These are phyloP conservation scores for Schizopygopsis malacanthus DNA, from an alignment of 2,797 vertebrate species.

Conservation along the genomic window DNA sequence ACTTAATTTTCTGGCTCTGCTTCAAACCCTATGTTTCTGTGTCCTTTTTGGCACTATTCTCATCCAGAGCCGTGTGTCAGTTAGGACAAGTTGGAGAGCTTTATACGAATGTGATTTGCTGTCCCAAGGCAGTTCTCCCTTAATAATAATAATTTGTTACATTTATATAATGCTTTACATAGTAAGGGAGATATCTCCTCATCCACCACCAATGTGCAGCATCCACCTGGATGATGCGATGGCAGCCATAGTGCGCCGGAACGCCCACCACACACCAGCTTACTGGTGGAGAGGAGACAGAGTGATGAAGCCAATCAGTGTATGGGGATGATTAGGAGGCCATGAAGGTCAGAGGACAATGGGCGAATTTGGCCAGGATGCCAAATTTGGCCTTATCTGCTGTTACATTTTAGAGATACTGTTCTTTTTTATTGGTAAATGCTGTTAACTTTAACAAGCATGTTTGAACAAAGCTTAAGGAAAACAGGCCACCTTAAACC, in stretches of 20 bases:
- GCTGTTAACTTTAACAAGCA: neutral
- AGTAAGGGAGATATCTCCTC: too few species aligned
- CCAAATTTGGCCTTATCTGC: neutral
- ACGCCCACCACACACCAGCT: too few species aligned
- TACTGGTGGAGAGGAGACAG: too few species aligned
- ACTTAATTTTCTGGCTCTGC: neutral
- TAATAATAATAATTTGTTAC: too few species aligned
- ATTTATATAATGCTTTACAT: too few species aligned
- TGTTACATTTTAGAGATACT: neutral
- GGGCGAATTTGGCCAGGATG: too few species aligned
- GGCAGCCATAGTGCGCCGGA: too few species aligned
- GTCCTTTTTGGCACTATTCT: conserved; percentile 5
- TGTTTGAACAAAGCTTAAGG: conserved; percentile 19
- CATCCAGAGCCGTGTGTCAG: neutral
- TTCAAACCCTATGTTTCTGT: neutral
- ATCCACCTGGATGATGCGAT: too few species aligned
- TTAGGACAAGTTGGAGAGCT: neutral
- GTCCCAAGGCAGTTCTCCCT: conserved; percentile 13
- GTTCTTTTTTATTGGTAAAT: conserved; percentile 10
- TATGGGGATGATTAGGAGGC: too few species aligned
- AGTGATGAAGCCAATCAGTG: too few species aligned
- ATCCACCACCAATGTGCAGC: too few species aligned
- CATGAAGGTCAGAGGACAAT: too few species aligned
- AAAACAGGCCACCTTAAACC: neutral
- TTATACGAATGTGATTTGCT: conserved; percentile 1